These are phyloP conservation scores for Pogonomyrmex californicus DNA, from an alignment of 1,140 invertebrate species.

Conservation along the genomic window DNA sequence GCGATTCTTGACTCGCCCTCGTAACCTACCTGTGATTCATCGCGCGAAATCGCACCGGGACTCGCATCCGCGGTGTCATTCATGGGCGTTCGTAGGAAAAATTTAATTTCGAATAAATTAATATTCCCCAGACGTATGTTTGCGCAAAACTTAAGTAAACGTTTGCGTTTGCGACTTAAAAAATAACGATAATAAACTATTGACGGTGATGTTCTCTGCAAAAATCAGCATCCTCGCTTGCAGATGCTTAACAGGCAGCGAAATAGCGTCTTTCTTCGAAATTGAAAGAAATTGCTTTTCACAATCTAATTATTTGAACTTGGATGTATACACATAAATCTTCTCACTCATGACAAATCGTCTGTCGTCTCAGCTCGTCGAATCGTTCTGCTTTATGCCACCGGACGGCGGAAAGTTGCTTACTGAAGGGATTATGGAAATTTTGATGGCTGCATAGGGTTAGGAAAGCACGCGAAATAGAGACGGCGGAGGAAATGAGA, in stretches of 20 bases:
- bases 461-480: slow-evolving; percentile 41
- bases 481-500: slow-evolving; percentile 32
- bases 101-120: neutral
- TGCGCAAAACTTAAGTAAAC: neutral
- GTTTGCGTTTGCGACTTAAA: neutral
- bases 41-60: neutral
- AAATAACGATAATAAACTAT: neutral
- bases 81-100: neutral
- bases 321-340: neutral
- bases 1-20: neutral
- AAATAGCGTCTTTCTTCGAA: neutral
- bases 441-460: slow-evolving; percentile 7
- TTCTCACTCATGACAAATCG: neutral
- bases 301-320: neutral
- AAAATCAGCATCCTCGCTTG: neutral
- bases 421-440: slow-evolving; percentile 15
- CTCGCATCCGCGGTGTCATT: neutral
- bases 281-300: neutral
- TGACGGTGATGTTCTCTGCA: neutral
- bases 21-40: slow-evolving; percentile 46
- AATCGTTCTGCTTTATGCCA: neutral
- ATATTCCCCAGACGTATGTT: neutral
- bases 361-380: neutral
- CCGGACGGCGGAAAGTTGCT: neutral
- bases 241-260: neutral